Percentiles rank a stretch among this genome's conserved stretches.
phyloP scores from a whole-genome alignment of 2,888 invertebrate genomes.

The Dolichopus griseipennis region DNA sequence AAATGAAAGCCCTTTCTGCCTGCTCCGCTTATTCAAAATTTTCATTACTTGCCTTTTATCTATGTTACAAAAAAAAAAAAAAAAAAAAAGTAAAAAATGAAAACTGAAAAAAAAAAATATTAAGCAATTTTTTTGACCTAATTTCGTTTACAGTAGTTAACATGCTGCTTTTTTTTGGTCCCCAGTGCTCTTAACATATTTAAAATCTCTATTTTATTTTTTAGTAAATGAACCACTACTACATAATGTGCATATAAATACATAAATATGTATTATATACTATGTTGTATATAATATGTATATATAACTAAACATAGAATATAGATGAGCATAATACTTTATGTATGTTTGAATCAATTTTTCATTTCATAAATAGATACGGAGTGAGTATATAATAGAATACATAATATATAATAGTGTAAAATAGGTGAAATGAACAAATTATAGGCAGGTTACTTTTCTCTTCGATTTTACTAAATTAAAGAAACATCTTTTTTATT shows the following conservation, averaged over 20 bases:
- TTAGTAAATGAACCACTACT: neutral
- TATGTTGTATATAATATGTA: neutral
- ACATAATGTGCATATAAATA: neutral
- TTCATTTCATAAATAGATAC: too few species aligned
- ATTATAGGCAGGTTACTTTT: too few species aligned
- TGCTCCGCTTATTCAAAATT: too few species aligned
- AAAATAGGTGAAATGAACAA: too few species aligned
- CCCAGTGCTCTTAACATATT: slow-evolving; percentile 4
- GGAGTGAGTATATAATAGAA: too few species aligned
- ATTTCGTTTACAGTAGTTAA: neutral
- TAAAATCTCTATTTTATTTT: neutral
- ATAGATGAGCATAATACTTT: neutral
- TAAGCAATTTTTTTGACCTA: slow-evolving; percentile 5
- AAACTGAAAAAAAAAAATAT: neutral
- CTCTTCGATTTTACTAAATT: too few species aligned
- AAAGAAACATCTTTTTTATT: too few species aligned
- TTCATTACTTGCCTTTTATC: neutral
- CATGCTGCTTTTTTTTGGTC: slow-evolving; percentile 2
- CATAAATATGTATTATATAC: neutral
- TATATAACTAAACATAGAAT: neutral
- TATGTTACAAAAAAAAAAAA: neutral
- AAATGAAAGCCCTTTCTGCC: neutral
- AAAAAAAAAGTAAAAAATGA: neutral
- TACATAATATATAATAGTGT: too few species aligned
- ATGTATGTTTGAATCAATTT: too few species aligned